Evolutionary conservation across 2,797 vertebrate genomes (phyloP), one percentile per base, ranked within the genome.

Genomic region (Hybognathus amarus): DNA sequence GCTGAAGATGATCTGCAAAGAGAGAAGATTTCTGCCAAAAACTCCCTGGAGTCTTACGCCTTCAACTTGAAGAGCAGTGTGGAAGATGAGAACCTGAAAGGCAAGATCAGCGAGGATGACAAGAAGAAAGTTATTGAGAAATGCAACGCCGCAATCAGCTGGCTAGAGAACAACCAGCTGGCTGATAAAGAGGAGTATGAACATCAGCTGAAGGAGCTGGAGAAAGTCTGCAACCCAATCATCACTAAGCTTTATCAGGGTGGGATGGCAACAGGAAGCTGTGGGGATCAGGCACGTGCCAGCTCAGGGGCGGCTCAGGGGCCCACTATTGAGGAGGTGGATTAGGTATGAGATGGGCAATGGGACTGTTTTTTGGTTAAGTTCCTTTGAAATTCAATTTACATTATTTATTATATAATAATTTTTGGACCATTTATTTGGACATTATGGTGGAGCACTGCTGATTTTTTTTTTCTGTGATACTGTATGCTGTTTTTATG

Each of bases 21-120:
- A 85, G 91, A 90, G 67, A 91, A 85, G 47, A 87, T 88, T 11
- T 36, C 88, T 54, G 90, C 92, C 75, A 87, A 92, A 84, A 94
- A 93, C 71, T 87, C 91, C 1, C 83, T 93, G 82, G 91, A 94
- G 92, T 87, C 91, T 45, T 88, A 83, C 22, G 80, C 68, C 68
- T 71, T 71, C 68, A 71, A 30, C 24, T 1, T 47, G 68, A 71
- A 71, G 68, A 70, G 1, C 68, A 70, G 68, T 11, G 68, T 70
- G 42, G 68, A 70, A 30, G 68, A 70, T 70, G 68, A 70, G 40
- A 70, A 70, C 24, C 40, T 70, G 68, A 70, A 47, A 30, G 2
- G 6, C 7, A 70, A 70, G 42, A 47, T 90, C 24, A 91, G 76
- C 1, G 75, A 59, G 4, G n/a, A 45, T 6, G 42, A 70, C 42